Evolutionary conservation across 2,888 invertebrate genomes (phyloP), one percentile per base, ranked within the genome.

Genomic region (Ormyrus labotus): DNA sequence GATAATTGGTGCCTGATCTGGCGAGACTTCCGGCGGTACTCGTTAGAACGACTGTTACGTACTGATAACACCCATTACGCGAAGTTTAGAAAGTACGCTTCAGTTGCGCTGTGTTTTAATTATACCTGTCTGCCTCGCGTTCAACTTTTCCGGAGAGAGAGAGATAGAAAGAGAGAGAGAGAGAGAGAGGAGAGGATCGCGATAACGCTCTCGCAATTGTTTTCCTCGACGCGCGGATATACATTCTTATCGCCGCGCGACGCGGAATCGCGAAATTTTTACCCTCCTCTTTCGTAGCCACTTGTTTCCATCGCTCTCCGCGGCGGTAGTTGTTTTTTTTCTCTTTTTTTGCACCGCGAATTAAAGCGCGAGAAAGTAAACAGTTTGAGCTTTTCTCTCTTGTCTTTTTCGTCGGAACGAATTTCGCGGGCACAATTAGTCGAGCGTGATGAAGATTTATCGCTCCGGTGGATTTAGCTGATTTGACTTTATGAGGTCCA

Each of bases 1-100:
- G 80, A 82, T 82, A 82, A 80, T 83, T 78, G 81, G 78, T 78
- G 76, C 67, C 75, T 57, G 77, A 79, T 81, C 67, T 81, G 71
- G 47, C 71, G 61, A 60, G 51, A 74, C 79, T 79, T 77, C 78
- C 70, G 74, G 55, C 68, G 51, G 84, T 87, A 87, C 87, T 88
- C 87, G 85, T 88, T 88, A 86, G 85, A 88, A 87, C 87, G 86
- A 85, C 83, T 87, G 85, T 86, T 87, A 88, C 85, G 77, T 85
- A 84, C 86, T 86, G 87, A 88, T 89, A 88, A 86, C 85, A 85
- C 84, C 88, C 86, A 88, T 89, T 89, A 89, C 84, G 84, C 83
- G 80, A 85, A 89, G 85, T 88, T 89, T 88, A 84, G 86, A 82
- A 80, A 84, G 85, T 85, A 84, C 87, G 85, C 86, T 87, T 86